These are phyloP conservation scores for Stictonetta naevosa DNA, from an alignment of 2,113 vertebrate species.

Conservation along the genomic window DNA sequence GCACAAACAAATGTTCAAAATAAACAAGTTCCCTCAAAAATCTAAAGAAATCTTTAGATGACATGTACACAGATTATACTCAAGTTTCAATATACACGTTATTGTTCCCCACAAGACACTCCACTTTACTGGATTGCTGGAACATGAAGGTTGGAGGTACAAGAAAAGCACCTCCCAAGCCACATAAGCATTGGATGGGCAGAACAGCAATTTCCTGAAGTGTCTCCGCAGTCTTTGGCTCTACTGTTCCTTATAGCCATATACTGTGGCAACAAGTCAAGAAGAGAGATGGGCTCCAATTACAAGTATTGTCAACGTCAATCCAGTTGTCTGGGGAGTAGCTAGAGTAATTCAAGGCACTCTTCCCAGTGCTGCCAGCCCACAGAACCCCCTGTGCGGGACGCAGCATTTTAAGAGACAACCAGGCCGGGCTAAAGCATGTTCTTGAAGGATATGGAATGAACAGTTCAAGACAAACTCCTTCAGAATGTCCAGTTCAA, in stretches of 20 bases:
- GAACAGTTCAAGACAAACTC: neutral
- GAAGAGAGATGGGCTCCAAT: neutral
- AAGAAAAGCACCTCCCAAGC: conserved; percentile 14
- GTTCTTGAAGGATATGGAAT: conserved; percentile 24
- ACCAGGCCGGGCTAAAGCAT: conserved; percentile 25
- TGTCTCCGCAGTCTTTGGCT: conserved; percentile 27
- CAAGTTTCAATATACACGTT: conserved; percentile 57
- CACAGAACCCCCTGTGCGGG: conserved; percentile 1
- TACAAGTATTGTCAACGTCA: neutral
- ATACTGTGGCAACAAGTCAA: conserved; percentile 5
- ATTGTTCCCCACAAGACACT: conserved; percentile 54
- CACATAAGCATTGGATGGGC: neutral
- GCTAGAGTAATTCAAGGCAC: conserved; percentile 67
- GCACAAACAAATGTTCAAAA: conserved; percentile 69
- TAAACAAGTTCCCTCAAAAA: conserved; percentile 54
- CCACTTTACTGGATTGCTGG: conserved; percentile 36
- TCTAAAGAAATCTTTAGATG: conserved; percentile 49
- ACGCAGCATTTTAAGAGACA: conserved; percentile 3
- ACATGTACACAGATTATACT: conserved; percentile 59
- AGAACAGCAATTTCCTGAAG: neutral
- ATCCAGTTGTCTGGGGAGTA: conserved; percentile 34
- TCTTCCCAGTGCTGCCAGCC: conserved; percentile 58
- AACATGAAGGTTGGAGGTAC: conserved; percentile 18
- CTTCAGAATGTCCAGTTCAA: neutral
- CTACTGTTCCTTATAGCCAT: neutral